These are phyloP conservation scores for Turnix velox DNA, from an alignment of 2,113 vertebrate genomes.

Conservation along the genomic window DNA sequence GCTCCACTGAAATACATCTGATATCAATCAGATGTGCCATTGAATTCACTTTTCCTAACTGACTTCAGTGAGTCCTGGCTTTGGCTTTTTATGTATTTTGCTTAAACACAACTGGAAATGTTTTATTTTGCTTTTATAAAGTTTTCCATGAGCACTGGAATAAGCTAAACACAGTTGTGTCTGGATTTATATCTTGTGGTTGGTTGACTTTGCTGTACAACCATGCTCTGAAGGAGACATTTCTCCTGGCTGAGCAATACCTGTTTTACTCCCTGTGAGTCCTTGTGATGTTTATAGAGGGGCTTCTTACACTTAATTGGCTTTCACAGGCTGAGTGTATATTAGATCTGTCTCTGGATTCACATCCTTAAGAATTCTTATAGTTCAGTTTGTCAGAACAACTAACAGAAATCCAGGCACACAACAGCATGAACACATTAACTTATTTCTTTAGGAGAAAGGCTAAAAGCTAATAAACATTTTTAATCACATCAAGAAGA, in stretches of 20 bases:
- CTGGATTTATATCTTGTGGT: neutral
- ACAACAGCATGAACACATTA: neutral
- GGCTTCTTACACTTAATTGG: neutral
- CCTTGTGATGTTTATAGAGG: neutral
- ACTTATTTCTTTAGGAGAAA: neutral
- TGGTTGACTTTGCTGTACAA: neutral
- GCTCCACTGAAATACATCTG: neutral
- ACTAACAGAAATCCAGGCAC: neutral
- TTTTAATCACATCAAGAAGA: neutral
- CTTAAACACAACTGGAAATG: constrained; percentile 2
- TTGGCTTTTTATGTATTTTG: neutral
- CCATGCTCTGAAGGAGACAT: neutral
- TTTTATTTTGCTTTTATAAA: neutral
- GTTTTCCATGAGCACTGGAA: neutral
- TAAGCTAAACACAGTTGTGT: neutral
- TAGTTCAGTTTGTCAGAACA: neutral
- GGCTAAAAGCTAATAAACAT: neutral
- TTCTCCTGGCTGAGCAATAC: neutral
- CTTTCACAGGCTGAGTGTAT: neutral
- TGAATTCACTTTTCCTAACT: neutral
- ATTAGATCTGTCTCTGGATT: neutral
- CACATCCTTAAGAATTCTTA: neutral
- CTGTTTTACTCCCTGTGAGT: neutral
- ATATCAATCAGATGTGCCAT: neutral
- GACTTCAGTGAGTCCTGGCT: neutral